Conservation (phyloP, 2,797 vertebrate genomes). For the Salarias fasciatus region DNA sequence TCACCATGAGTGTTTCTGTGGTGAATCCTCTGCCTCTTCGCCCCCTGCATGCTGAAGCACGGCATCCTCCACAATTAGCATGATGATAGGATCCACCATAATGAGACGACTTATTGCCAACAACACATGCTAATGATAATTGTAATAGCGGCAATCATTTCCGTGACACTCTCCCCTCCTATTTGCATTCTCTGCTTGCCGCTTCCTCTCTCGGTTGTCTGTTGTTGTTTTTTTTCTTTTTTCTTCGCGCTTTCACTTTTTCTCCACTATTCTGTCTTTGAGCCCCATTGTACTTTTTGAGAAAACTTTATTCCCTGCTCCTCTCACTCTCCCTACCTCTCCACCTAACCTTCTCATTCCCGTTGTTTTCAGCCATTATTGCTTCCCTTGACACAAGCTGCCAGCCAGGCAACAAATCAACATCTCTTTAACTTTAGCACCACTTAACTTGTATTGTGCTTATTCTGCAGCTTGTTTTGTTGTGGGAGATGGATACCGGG, state of each 20-base stretch:
- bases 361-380: conserved; percentile 73
- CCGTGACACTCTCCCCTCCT: conserved; percentile 63
- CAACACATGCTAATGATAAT: conserved; percentile 83
- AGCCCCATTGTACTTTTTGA: conserved; percentile 39
- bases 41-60: conserved; percentile 65
- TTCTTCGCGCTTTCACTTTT: conserved; percentile 27
- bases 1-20: conserved; percentile 24
- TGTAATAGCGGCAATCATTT: conserved; percentile 79
- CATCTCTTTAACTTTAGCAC: conserved; percentile 77
- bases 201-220: conserved; percentile 46
- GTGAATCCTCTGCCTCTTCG: conserved; percentile 21
- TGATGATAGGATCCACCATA: conserved; percentile 72
- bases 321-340: conserved; percentile 14
- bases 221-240: no score
- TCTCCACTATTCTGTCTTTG: conserved; percentile 38
- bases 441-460: conserved; percentile 78
- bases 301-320: conserved; percentile 34
- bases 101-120: conserved; percentile 75
- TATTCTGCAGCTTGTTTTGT: conserved; percentile 78
- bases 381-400: conserved; percentile 71
- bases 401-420: conserved; percentile 79
- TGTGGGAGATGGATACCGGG: conserved; percentile 71
- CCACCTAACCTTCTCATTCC: conserved; percentile 45
- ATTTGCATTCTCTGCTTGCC: conserved; percentile 73
- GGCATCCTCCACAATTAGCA: conserved; percentile 75